Evolutionary conservation across 2,888 invertebrate genomes (phyloP).

Genomic region (Chymomyza procnemis): DNA sequence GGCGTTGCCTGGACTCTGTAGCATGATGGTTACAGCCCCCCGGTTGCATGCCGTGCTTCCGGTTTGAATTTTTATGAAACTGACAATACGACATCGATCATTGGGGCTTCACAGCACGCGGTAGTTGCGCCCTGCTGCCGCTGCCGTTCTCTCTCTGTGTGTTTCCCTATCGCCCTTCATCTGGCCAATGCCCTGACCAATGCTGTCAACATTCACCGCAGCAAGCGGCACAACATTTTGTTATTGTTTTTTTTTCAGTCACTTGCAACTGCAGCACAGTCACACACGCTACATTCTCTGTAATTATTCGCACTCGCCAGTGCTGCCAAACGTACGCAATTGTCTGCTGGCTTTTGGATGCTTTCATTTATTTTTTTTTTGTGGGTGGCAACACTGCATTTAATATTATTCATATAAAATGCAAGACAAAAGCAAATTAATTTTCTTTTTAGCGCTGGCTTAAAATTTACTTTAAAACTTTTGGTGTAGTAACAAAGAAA

Average conservation of each 20-base stretch:
- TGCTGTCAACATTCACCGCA: constrained; percentile 70
- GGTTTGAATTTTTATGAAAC: constrained; percentile 72
- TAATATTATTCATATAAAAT: constrained; percentile 23
- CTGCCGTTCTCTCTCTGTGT: neutral
- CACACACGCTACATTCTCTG: constrained; percentile 51
- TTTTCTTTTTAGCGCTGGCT: neutral
- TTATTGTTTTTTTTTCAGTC: constrained; percentile 64
- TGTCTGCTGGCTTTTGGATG: constrained; percentile 1
- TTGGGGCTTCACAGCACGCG: constrained; percentile 63
- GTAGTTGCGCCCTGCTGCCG: neutral
- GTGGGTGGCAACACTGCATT: constrained; percentile 22
- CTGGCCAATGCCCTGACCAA: neutral
- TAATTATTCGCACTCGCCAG: constrained; percentile 70
- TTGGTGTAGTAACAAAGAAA: neutral
- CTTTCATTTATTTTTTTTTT: neutral
- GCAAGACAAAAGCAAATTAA: constrained; percentile 5
- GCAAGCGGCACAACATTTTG: constrained; percentile 54
- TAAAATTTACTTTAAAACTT: neutral
- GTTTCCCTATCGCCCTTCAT: neutral
- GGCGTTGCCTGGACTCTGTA: constrained; percentile 37
- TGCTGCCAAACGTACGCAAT: constrained; percentile 24
- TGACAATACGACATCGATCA: constrained; percentile 73
- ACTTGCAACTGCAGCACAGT: neutral
- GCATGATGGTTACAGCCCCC: constrained; percentile 5
- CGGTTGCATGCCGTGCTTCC: constrained; percentile 24